Percentiles rank a stretch among this genome's conserved stretches.
These are phyloP conservation scores for Caenorhabditis sp. DNA, from an alignment of 2,888 invertebrate genomes.

Conservation along the genomic window DNA sequence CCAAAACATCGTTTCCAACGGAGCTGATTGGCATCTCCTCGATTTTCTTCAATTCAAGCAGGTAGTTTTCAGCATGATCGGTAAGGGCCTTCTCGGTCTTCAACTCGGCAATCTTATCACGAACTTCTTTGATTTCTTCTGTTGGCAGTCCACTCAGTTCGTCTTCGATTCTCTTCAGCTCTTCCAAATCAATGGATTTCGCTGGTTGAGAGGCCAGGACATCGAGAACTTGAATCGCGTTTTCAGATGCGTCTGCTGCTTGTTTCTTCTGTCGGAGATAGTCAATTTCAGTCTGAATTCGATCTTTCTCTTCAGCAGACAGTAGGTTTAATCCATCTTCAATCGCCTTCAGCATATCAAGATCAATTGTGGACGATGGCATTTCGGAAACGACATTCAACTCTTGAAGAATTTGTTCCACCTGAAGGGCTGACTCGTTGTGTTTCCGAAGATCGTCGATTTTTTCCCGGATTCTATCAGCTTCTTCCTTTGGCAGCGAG, in stretches of 20 bases:
- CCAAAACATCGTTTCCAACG: slow-evolving; percentile 23
- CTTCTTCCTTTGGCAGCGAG: slow-evolving; percentile 37
- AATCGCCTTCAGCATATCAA: slow-evolving; percentile 41
- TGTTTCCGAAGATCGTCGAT: slow-evolving; percentile 23
- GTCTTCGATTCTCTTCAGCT: slow-evolving; percentile 39
- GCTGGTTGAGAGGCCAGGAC: slow-evolving; percentile 17
- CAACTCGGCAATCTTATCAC: slow-evolving; percentile 25
- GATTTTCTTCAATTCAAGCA: slow-evolving; percentile 39
- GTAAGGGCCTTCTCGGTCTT: slow-evolving; percentile 25
- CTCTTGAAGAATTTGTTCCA: slow-evolving; percentile 28
- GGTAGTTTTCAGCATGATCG: slow-evolving; percentile 41
- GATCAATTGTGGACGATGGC: slow-evolving; percentile 47
- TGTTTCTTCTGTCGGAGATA: slow-evolving; percentile 32
- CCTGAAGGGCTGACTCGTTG: slow-evolving; percentile 19
- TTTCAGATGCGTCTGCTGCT: slow-evolving; percentile 4
- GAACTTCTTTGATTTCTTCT: slow-evolving; percentile 19
- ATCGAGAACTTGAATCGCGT: slow-evolving; percentile 13
- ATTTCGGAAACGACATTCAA: slow-evolving; percentile 32
- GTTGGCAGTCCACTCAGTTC: slow-evolving; percentile 20
- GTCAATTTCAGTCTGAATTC: slow-evolving; percentile 43
- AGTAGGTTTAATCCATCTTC: slow-evolving; percentile 33
- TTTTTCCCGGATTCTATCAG: slow-evolving; percentile 9
- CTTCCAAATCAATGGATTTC: slow-evolving; percentile 13
- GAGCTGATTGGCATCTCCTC: slow-evolving; percentile 33
- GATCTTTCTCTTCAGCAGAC: slow-evolving; percentile 2